Conservation (phyloP, 2,888 invertebrate genomes). For the Melitaea athalia region DNA sequence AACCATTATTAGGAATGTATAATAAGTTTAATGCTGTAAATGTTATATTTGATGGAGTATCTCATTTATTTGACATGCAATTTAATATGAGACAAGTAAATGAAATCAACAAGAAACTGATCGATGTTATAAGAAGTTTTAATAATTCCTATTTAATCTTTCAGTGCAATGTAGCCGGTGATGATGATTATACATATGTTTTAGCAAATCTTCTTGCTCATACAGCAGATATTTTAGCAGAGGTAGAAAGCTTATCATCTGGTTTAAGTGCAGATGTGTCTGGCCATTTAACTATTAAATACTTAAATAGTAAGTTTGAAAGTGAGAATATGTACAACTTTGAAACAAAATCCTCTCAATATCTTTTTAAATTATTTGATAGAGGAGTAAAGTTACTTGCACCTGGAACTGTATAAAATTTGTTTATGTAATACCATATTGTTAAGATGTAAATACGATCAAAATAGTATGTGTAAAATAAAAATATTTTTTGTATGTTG, state of each 20-base stretch:
- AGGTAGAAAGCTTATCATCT: constrained; percentile 85
- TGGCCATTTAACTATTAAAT: constrained; percentile 84
- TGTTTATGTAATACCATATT: not conserved
- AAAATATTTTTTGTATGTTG: not conserved
- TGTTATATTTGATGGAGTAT: constrained; percentile 87
- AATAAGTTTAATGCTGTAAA: constrained; percentile 69
- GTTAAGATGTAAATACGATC: not conserved
- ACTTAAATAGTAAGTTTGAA: constrained; percentile 63
- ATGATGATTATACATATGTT: constrained; percentile 81
- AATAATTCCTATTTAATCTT: constrained; percentile 72
- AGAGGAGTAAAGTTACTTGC: constrained; percentile 88
- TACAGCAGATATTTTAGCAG: constrained; percentile 84
- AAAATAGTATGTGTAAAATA: not conserved
- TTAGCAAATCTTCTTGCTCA: constrained; percentile 84
- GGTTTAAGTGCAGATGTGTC: constrained; percentile 88
- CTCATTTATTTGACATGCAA: constrained; percentile 86
- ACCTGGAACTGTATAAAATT: constrained; percentile 80
- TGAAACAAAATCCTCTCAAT: constrained; percentile 61
- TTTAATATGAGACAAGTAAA: constrained; percentile 78
- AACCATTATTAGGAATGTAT: constrained; percentile 60
- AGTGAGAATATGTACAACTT: constrained; percentile 55
- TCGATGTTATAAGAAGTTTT: constrained; percentile 58
- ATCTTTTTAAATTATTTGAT: constrained; percentile 88
- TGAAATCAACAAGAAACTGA: constrained; percentile 73
- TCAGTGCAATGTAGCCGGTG: constrained; percentile 82